Evolutionary conservation across 2,888 invertebrate genomes (phyloP), one percentile per base, ranked within the genome.

Genomic region (Hoplodrina blanda): DNA sequence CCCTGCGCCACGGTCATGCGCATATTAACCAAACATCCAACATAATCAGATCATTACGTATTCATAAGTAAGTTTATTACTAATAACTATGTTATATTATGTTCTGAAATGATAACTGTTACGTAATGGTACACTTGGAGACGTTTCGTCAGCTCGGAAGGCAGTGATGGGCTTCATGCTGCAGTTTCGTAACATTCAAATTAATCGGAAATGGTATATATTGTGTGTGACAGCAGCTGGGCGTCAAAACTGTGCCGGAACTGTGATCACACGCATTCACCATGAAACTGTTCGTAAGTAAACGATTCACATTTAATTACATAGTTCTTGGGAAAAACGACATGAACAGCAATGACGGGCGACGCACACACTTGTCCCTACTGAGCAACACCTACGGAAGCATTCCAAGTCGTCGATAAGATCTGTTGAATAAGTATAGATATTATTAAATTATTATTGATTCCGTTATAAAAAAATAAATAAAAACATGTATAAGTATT

Each of bases 251-350:
- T 78, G 73, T 67, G 59, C 57, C 65, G 74, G 66, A 68, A 50
- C 53, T 68, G 71, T 60, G 62, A 55, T 11, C 65, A 66, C 73
- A 74, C 76, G 73, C 76, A 80, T 73, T 60, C 69, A 77, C 79
- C 68, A 93, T 93, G 93, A 93, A 90, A 81, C 70, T 89, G 25
- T 84, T 92, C 81, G 93, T 93, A 73, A 93, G 93, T 92, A 85
- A 19, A 59, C 37, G 6, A 25, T 17, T 5, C 10, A 50, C 20
- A 19, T 49, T 37, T 50, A 25, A 37, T 55, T 37, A 25, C 13
- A 53, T 37, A 19, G 8, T 64, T 50, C 0, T 19, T 8, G 30
- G 44, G 13, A 15, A 19, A 25, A 15, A 25, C 1, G n/a, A 50
- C 30, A 3, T 20, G 7, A 33, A 20, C 15, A 53, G 44, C 2